Percentiles rank a stretch among this genome's conserved stretches.
These are phyloP conservation scores for Salvator merianae DNA, from an alignment of 2,113 vertebrate genomes.

Conservation along the genomic window DNA sequence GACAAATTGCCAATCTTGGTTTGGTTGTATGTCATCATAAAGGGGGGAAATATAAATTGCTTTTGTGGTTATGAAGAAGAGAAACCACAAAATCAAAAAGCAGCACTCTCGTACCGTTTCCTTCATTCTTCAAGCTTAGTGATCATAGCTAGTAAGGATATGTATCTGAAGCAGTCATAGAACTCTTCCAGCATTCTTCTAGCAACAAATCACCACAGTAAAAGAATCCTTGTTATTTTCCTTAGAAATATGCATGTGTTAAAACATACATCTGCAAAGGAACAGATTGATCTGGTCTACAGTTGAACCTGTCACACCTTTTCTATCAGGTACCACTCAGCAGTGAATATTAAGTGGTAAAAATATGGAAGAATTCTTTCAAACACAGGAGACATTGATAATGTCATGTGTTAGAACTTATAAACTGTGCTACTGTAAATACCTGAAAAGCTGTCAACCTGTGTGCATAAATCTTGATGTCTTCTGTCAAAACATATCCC, in stretches of 20 bases:
- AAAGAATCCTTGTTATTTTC: slow-evolving; percentile 30
- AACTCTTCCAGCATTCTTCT: neutral
- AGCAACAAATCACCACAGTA: slow-evolving; percentile 17
- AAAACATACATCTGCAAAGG: slow-evolving; percentile 32
- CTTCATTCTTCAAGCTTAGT: slow-evolving; percentile 3
- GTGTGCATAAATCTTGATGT: slow-evolving; percentile 42
- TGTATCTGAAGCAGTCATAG: neutral
- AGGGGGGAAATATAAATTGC: slow-evolving; percentile 26
- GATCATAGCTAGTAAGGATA: neutral
- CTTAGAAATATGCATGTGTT: slow-evolving; percentile 24
- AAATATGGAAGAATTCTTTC: slow-evolving; percentile 41
- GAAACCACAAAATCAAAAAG: neutral
- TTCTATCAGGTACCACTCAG: slow-evolving; percentile 49
- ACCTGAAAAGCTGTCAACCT: slow-evolving; percentile 41
- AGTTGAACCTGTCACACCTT: slow-evolving; percentile 54
- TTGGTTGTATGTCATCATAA: slow-evolving; percentile 34
- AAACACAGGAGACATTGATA: slow-evolving; percentile 37
- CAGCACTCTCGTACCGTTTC: neutral
- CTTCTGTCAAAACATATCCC: slow-evolving; percentile 32
- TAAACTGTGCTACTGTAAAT: slow-evolving; percentile 35
- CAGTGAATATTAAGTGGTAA: slow-evolving; percentile 55
- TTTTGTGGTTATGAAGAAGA: neutral
- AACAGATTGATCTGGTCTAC: slow-evolving; percentile 45
- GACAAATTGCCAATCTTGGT: neutral
- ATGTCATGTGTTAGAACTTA: slow-evolving; percentile 36